phyloP scores from a whole-genome alignment of 2,113 vertebrate species.

The Alligator sinensis region DNA sequence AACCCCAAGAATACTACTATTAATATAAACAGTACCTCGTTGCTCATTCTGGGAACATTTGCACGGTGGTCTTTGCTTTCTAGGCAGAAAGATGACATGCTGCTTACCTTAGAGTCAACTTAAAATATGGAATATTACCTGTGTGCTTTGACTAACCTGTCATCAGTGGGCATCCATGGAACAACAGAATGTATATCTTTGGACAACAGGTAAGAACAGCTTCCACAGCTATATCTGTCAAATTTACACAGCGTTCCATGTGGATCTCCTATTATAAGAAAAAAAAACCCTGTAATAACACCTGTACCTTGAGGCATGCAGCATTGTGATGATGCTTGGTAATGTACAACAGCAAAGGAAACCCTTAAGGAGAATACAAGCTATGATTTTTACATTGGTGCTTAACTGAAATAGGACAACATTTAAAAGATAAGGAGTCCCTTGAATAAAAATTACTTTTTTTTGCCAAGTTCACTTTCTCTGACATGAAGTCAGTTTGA shows the following conservation, averaged over 20 bases:
- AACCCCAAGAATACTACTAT: neutral
- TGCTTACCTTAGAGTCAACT: no score
- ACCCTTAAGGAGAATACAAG: neutral
- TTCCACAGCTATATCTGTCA: conserved; percentile 86
- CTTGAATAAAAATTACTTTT: no score
- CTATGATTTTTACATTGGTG: no score
- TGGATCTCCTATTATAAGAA: conserved; percentile 84
- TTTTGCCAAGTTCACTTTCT: neutral
- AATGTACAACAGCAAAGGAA: neutral
- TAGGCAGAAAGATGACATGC: neutral
- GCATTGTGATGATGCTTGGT: neutral
- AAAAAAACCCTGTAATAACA: neutral
- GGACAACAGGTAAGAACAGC: conserved; percentile 84
- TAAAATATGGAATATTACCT: neutral
- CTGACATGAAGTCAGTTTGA: neutral
- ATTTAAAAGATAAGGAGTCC: no score
- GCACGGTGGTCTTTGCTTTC: neutral
- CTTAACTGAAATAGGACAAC: no score
- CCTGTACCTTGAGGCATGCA: neutral
- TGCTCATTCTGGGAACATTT: neutral
- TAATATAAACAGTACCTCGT: neutral
- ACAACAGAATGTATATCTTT: conserved; percentile 85
- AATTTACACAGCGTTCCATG: conserved; percentile 84
- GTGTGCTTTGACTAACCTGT: conserved; percentile 79
- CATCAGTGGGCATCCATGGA: conserved; percentile 87